These are phyloP conservation scores for Chrysodeixis includens DNA, from an alignment of 2,888 invertebrate genomes.

Conservation along the genomic window DNA sequence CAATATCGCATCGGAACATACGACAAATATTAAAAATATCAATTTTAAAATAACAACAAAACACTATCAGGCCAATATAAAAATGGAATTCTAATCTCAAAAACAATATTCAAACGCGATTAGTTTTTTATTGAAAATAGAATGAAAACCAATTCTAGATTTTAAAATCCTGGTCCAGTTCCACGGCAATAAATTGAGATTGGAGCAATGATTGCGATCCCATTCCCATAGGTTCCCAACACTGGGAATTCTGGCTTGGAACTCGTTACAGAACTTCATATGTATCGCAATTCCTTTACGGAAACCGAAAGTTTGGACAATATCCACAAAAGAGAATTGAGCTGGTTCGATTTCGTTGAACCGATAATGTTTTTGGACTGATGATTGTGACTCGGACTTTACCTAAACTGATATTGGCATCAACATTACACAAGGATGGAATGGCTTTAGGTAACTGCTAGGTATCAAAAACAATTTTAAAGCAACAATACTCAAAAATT, in stretches of 20 bases:
- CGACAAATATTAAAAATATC: not conserved
- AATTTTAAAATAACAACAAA: conserved; percentile 2
- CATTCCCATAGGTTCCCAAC: conserved; percentile 28
- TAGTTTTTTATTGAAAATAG: conserved; percentile 13
- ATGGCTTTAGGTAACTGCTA: not conserved
- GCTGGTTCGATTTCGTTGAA: conserved; percentile 19
- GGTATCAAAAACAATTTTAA: too few species aligned
- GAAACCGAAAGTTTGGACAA: conserved; percentile 23
- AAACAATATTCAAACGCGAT: conserved; percentile 6
- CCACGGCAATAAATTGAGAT: conserved; percentile 26
- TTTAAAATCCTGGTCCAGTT: conserved; percentile 17
- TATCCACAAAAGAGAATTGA: conserved; percentile 33
- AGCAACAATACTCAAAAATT: too few species aligned
- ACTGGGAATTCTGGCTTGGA: conserved; percentile 17
- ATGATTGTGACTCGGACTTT: not conserved
- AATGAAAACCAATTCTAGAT: conserved; percentile 8
- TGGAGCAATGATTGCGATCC: conserved; percentile 20
- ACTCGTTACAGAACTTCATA: conserved; percentile 34
- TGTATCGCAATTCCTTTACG: conserved; percentile 24
- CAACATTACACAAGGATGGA: not conserved
- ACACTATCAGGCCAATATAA: not conserved
- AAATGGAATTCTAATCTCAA: conserved; percentile 13
- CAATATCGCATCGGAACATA: not conserved
- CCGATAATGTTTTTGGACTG: not conserved
- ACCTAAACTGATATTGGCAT: not conserved